phyloP scores from a whole-genome alignment of 2,797 vertebrate species.

The Sarcophilus harrisii region DNA sequence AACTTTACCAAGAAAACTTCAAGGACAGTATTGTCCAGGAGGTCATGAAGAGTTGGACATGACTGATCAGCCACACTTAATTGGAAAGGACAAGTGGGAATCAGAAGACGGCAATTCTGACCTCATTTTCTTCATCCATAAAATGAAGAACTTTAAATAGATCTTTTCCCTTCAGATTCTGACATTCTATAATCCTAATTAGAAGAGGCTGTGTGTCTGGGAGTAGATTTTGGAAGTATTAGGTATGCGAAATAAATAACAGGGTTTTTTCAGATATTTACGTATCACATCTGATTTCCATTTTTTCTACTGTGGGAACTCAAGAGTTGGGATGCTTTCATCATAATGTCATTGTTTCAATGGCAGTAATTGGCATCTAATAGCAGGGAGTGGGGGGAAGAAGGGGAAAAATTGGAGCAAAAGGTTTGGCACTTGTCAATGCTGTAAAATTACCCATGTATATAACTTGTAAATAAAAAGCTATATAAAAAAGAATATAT shows the following conservation, averaged over 20 bases:
- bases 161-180: not conserved
- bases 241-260: not conserved
- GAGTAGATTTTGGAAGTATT: not conserved
- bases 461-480: too few species aligned
- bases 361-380: not conserved
- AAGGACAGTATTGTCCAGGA: not conserved
- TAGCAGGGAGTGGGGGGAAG: too few species aligned
- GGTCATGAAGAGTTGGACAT: not conserved
- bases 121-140: not conserved
- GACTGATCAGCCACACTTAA: not conserved
- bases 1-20: too few species aligned
- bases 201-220: not conserved
- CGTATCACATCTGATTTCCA: not conserved
- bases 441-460: too few species aligned
- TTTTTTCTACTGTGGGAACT: not conserved
- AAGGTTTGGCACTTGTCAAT: too few species aligned
- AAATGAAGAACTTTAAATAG: not conserved
- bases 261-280: not conserved
- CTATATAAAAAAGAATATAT: too few species aligned
- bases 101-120: not conserved
- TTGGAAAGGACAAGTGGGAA: not conserved
- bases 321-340: not conserved
- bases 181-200: not conserved
- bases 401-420: too few species aligned
- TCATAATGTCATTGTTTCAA: not conserved